Conservation (phyloP, 2,888 invertebrate genomes). For the Theodoxus fluviatilis region DNA sequence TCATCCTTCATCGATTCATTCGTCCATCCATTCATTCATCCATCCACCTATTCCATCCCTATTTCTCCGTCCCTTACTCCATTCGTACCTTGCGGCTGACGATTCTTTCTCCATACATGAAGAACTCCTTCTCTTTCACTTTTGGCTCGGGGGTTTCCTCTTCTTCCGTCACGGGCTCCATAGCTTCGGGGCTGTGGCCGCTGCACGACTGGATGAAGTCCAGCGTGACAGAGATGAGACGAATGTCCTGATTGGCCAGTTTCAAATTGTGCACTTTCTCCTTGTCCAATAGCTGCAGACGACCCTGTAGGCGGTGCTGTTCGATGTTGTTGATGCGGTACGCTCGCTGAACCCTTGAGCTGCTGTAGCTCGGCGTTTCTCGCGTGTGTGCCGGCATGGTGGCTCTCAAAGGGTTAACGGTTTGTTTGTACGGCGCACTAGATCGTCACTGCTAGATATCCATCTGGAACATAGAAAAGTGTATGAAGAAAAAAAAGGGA, state of each 20-base stretch:
- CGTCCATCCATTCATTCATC: no score
- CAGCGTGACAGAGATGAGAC: conserved; percentile 52
- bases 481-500: no score
- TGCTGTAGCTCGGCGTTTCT: conserved; percentile 49
- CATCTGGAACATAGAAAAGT: no score
- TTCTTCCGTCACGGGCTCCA: conserved; percentile 34
- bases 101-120: conserved; percentile 58
- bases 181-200: conserved; percentile 56
- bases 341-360: conserved; percentile 54
- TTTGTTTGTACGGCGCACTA: no score
- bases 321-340: conserved; percentile 59
- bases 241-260: conserved; percentile 57
- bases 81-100: conserved; percentile 49
- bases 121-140: conserved; percentile 38
- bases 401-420: no score
- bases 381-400: no score
- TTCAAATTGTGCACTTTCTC: conserved; percentile 48
- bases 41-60: no score
- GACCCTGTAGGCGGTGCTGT: conserved; percentile 44
- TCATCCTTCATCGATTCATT: no score
- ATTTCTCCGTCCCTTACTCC: no score
- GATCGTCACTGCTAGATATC: no score
- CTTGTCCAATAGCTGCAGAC: conserved; percentile 51
- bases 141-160: conserved; percentile 23
- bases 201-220: conserved; percentile 58